Evolutionary conservation across 2,113 vertebrate species (phyloP).

Genomic region (Bambusicola thoracicus): DNA sequence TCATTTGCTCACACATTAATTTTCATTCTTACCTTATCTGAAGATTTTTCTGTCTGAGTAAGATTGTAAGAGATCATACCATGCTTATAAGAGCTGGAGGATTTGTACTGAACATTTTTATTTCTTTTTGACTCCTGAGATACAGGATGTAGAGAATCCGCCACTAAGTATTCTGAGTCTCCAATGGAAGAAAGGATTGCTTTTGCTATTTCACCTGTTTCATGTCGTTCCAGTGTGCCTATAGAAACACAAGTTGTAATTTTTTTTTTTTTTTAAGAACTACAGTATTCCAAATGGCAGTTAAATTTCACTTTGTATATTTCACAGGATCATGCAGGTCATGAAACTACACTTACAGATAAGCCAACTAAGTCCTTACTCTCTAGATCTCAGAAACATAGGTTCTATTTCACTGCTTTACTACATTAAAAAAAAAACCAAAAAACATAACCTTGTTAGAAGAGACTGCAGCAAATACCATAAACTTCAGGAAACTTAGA

Average conservation of each 20-base stretch:
- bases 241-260: background rate
- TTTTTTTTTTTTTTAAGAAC: background rate
- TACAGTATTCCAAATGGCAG: background rate
- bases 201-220: constrained; percentile 79
- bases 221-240: constrained; percentile 81
- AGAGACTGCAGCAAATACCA: background rate
- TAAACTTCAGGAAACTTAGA: background rate
- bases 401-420: background rate
- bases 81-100: constrained; percentile 44
- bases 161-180: constrained; percentile 61
- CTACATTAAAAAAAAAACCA: background rate
- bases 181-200: constrained; percentile 76
- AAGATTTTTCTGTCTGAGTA: constrained; percentile 55
- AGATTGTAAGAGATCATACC: background rate
- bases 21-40: constrained; percentile 65
- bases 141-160: constrained; percentile 24
- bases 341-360: background rate
- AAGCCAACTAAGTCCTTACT: background rate
- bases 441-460: background rate
- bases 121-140: constrained; percentile 51
- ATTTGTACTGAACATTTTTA: constrained; percentile 41
- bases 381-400: background rate
- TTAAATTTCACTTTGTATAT: background rate
- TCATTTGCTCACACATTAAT: fast-evolving
- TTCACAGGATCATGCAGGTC: background rate